Conservation (phyloP, 2,888 invertebrate species). For the Erannis defoliaria region DNA sequence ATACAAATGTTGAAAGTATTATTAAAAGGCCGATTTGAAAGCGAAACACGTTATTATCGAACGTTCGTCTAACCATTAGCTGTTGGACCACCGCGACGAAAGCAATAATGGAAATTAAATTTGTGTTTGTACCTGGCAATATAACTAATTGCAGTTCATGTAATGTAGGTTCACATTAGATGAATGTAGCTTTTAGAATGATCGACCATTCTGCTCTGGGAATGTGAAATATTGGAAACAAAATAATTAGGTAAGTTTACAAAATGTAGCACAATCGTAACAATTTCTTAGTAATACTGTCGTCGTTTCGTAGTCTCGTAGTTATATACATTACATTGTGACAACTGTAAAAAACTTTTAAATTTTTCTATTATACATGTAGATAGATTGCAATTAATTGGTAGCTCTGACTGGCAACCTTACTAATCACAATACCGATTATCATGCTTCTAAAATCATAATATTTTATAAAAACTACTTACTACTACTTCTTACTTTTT, state of each 20-base stretch:
- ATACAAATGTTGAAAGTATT: conserved; percentile 59
- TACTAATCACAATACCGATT: too few species aligned
- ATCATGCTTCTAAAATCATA: too few species aligned
- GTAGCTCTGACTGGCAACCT: too few species aligned
- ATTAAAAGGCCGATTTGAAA: conserved; percentile 68
- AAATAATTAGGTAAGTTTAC: not conserved
- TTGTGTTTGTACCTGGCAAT: conserved; percentile 45
- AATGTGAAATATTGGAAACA: not conserved
- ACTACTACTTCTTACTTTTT: too few species aligned
- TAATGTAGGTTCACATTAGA: conserved; percentile 15
- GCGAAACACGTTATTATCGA: conserved; percentile 65
- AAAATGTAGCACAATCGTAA: not conserved
- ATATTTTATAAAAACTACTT: too few species aligned
- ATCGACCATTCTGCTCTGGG: not conserved
- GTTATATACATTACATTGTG: too few species aligned
- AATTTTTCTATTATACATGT: too few species aligned
- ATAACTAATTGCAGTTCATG: conserved; percentile 41
- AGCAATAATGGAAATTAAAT: conserved; percentile 67
- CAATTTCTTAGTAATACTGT: too few species aligned
- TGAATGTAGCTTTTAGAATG: conserved; percentile 32
- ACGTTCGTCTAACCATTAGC: conserved; percentile 64
- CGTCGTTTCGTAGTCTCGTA: too few species aligned
- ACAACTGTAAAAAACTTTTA: too few species aligned
- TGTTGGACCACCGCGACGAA: conserved; percentile 67
- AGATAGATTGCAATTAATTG: too few species aligned